phyloP scores from a whole-genome alignment of 2,888 invertebrate genomes.

The Vanessa cardui region DNA sequence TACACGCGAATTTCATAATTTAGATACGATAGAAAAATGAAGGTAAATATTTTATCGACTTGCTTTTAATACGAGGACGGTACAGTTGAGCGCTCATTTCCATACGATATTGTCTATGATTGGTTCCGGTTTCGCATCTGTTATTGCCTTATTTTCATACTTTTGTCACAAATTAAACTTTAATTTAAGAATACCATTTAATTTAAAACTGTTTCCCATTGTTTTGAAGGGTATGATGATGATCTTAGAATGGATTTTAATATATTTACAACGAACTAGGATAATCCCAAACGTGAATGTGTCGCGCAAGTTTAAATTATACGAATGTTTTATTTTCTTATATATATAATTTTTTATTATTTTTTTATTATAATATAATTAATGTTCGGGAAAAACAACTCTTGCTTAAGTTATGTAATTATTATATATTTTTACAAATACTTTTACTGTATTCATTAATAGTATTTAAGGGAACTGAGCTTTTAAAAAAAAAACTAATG shows the following conservation, averaged over 20 bases:
- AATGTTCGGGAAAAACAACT: too few relatives aligned
- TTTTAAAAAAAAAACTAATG: too few relatives aligned
- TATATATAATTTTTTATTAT: background rate
- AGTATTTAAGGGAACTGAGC: too few relatives aligned
- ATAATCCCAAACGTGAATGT: conserved; percentile 48
- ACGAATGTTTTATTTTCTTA: background rate
- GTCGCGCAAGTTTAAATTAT: conserved; percentile 51
- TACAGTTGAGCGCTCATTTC: background rate
- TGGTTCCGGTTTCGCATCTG: background rate
- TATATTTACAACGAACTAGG: conserved; percentile 70
- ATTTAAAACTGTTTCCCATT: too few relatives aligned
- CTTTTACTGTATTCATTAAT: too few relatives aligned
- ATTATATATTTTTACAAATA: too few relatives aligned
- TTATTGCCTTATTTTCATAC: conserved; percentile 38
- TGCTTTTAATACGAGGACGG: too few relatives aligned
- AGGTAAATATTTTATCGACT: too few relatives aligned
- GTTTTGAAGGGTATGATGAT: too few relatives aligned
- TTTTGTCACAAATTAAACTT: too few relatives aligned
- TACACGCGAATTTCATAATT: conserved; percentile 4
- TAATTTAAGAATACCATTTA: too few relatives aligned
- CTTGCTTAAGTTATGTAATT: too few relatives aligned
- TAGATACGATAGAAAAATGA: background rate
- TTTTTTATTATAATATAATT: conserved; percentile 1
- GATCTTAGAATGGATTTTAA: conserved; percentile 40
- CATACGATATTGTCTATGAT: background rate